Percentiles rank a stretch among this genome's conserved stretches.
These are phyloP conservation scores for Porites divaricata DNA, from an alignment of 92 coral and sea anemone species.

Conservation along the genomic window DNA sequence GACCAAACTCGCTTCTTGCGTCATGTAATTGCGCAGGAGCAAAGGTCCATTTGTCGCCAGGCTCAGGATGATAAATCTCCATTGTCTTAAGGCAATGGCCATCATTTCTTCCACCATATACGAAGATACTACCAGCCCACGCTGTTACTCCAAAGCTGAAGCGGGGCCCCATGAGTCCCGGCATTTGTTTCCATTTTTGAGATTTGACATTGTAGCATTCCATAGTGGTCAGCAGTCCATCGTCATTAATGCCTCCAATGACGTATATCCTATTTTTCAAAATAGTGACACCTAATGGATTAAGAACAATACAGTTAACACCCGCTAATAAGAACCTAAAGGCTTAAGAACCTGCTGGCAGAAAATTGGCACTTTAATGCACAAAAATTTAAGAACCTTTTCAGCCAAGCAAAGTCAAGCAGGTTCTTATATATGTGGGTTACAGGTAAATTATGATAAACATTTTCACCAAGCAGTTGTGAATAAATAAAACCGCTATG, in stretches of 20 bases:
- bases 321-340: no score
- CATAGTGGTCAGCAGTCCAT: constrained; percentile 71
- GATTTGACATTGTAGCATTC: constrained; percentile 64
- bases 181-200: constrained; percentile 68
- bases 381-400: no score
- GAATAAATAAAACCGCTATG: no score
- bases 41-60: constrained; percentile 57
- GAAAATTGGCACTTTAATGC: no score
- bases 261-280: constrained; percentile 68
- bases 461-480: no score
- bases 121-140: constrained; percentile 58
- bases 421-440: no score
- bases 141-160: constrained; percentile 61
- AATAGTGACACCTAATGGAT: constrained; percentile 60
- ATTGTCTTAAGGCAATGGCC: constrained; percentile 61
- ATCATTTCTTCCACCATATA: constrained; percentile 83
- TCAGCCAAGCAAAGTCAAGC: no score
- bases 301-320: background rate
- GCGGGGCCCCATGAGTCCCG: constrained; percentile 58
- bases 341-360: no score
- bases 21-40: constrained; percentile 58
- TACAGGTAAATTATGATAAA: no score
- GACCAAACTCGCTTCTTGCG: constrained; percentile 83
- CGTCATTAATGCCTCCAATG: constrained; percentile 78
- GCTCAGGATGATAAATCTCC: constrained; percentile 62